A percentile compares a stretch with the other conserved stretches of the same genome.
Conservation (phyloP, 2,113 vertebrate species). For the Porphyrio hochstetteri region DNA sequence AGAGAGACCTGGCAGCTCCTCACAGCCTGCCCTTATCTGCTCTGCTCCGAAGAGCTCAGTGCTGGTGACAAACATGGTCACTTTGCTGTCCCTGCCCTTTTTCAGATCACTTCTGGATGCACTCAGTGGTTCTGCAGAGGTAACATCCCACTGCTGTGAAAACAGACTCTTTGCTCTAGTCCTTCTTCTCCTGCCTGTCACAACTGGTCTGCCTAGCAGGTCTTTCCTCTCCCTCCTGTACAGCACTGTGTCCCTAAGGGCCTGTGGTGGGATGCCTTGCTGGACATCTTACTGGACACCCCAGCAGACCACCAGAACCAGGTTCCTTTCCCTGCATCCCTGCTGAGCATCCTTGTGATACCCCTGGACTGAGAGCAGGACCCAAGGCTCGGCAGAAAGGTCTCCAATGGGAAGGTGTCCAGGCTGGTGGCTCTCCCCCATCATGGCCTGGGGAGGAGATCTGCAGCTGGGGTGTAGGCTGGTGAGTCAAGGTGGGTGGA, state of each 20-base stretch:
- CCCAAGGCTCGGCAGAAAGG: neutral
- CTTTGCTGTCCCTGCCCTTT: neutral
- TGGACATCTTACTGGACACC: neutral
- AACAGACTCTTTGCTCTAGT: neutral
- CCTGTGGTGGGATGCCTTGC: neutral
- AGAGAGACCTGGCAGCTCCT: neutral
- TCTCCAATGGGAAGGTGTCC: neutral
- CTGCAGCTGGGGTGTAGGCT: neutral
- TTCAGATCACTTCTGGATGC: neutral
- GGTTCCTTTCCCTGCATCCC: neutral
- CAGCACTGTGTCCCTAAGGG: accelerated
- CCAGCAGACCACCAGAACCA: neutral
- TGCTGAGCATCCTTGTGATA: neutral
- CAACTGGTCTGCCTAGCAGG: neutral
- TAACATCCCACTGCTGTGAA: neutral
- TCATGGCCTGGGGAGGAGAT: neutral
- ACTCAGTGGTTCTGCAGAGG: neutral
- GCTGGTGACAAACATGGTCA: neutral
- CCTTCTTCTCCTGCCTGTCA: neutral
- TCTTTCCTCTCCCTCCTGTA: neutral
- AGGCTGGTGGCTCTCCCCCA: neutral
- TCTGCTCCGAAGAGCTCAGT: neutral
- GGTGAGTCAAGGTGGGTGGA: neutral
- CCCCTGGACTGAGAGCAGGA: neutral
- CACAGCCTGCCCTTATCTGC: neutral